Evolutionary conservation across 2,113 vertebrate genomes (phyloP), one percentile per base, ranked within the genome.

Genomic region (Anarhynchus alexandrinus): DNA sequence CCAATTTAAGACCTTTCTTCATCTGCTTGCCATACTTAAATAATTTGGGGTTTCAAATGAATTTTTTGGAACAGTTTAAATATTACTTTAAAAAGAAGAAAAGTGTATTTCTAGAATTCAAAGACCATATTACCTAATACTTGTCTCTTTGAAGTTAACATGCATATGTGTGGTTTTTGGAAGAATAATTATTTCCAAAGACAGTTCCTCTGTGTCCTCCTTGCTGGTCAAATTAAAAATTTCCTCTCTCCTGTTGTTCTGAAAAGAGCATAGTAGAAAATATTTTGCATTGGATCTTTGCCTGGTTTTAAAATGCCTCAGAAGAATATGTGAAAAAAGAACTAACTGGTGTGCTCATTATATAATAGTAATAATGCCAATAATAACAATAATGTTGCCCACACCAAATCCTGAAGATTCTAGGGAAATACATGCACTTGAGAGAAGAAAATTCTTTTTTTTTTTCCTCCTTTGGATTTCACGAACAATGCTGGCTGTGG

Each of bases 141-240:
- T 85, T 80, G 54, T 5, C 40, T 62, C 49, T 94, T 93, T 65
- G 32, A 25, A 86, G 36, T 90, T 82, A 54, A 74, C 79, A 45
- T 64, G 13, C 42, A 12, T 91, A 43, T 69, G 22, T 57, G 57
- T 85, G 70, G 20, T 40, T 91, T 90, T 91, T 71, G 21, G 30
- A 91, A 91, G 47, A 67, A 55, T 74, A 80, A 61, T 91, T 89
- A 84, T 90, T 96, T 93, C 70, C 49, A 72, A 85, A 86, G 54
- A 32, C 36, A 51, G 22, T 77, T 90, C 11, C 13, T 91, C 22
- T 59, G 5, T 78, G 61, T 87, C 52, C 6, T 94, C 20, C 23
- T 88, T 80, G 16, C 38, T 4, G 8, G 43, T 93, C 32, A 85
- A 55, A 71, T 78, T 59, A 87, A 91, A 93, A 91, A 87, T 79